These are phyloP conservation scores for Fragariocoptes setiger DNA, from an alignment of 1,140 invertebrate genomes.

Conservation along the genomic window DNA sequence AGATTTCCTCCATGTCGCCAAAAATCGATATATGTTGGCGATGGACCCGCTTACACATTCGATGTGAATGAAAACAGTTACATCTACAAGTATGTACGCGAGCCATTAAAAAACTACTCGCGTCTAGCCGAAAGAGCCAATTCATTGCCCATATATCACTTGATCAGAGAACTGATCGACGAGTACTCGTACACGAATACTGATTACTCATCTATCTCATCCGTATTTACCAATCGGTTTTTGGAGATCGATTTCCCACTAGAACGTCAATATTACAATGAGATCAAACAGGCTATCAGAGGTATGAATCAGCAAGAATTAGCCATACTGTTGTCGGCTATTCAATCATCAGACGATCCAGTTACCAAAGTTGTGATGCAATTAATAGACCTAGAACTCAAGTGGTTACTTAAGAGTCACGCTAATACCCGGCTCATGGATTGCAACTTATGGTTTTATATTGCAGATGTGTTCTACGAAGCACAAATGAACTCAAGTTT, in stretches of 20 bases:
- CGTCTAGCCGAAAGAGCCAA: neutral
- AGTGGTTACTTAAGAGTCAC: neutral
- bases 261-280: neutral
- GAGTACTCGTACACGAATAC: too few relatives aligned
- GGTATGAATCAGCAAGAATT: neutral
- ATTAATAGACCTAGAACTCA: neutral
- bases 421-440: neutral
- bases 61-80: too few relatives aligned
- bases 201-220: too few relatives aligned
- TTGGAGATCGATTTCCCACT: neutral
- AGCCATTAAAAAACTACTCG: neutral
- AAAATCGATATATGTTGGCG: too few relatives aligned
- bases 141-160: neutral
- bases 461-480: neutral
- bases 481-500: neutral
- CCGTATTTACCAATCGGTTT: neutral
- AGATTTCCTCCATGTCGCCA: too few relatives aligned
- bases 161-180: too few relatives aligned
- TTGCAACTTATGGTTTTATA: neutral
- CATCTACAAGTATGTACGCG: neutral
- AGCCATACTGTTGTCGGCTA: neutral
- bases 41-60: too few relatives aligned
- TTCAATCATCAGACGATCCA: neutral
- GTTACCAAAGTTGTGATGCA: neutral
- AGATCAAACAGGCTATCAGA: neutral